Evolutionary conservation across 2,888 invertebrate species (phyloP), one percentile per base, ranked within the genome.

Genomic region (Eupithecia inturbata): DNA sequence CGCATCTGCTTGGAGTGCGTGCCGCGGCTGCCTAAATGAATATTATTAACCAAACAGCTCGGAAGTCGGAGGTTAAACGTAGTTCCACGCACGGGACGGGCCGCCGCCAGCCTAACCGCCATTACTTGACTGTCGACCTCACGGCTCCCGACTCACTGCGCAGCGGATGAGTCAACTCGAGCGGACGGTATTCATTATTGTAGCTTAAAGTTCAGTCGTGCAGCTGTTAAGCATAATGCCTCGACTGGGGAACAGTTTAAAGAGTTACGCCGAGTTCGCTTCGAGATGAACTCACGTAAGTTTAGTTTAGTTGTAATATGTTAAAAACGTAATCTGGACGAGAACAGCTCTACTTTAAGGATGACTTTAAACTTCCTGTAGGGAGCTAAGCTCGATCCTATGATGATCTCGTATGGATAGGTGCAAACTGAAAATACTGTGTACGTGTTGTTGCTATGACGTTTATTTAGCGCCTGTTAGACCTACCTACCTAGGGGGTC

Each of bases 41-140:
- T 71, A 67, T 60, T 67, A 67, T 60, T 71, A 67, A 71, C 41
- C 41, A 71, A 71, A 71, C 67, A 45, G 60, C 67, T 60, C n/a
- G n/a, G 53, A 60, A 71, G 41, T 71, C 39, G 28, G 53, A 31
- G n/a, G 71, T 71, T 67, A 41, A 22, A 41, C 60, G 64, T 39
- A 67, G 71, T 60, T 67, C 22, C 45, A 45, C 19, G 45, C 39
- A 49, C n/a, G 70, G 31, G n/a, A 36, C 60, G 41, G 16, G 45
- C 28, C 66, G 12, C 33, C 39, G 19, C 45, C 16, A 39, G 39
- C 39, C 16, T 0, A 19, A 7, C 45, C 7, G 66, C 71, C 60
- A 41, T 71, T 14, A 22, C 39, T 57, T n/a, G n/a, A 16, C 26
- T 5, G 9, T 1, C 49, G 49, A n/a, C n/a, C 10, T 49, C 45